Evolutionary conservation across 2,113 vertebrate species (phyloP).

Genomic region (Burhinus oedicnemus): DNA sequence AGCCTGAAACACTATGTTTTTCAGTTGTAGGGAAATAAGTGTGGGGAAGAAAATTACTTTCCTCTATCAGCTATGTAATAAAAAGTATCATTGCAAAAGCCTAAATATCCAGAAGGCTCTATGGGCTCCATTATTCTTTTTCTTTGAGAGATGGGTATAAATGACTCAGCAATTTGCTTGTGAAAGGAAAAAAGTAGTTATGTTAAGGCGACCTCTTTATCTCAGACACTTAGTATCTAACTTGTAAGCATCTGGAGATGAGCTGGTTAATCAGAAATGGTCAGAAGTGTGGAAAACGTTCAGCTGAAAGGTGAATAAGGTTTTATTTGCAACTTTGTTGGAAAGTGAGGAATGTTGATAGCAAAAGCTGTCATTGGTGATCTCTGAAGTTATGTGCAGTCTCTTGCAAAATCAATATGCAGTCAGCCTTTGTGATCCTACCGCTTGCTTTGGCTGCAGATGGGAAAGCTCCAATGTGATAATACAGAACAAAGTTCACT

Average conservation of each 20-base stretch:
- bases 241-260: neutral
- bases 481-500: neutral
- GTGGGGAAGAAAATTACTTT: neutral
- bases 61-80: neutral
- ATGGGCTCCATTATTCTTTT: neutral
- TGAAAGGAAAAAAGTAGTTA: neutral
- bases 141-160: neutral
- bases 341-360: neutral
- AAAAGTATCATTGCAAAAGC: neutral
- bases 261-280: slow-evolving; percentile 30
- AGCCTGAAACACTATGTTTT: neutral
- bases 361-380: neutral
- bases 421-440: neutral
- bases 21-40: neutral
- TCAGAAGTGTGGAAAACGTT: neutral
- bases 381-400: neutral
- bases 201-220: neutral
- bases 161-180: slow-evolving; percentile 11
- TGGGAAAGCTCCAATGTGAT: neutral
- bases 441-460: neutral
- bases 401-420: slow-evolving; percentile 25
- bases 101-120: neutral
- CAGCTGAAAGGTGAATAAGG: neutral
- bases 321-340: neutral
- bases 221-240: neutral